Conservation (phyloP, 1,140 invertebrate species). For the Ceratosolen solmsi region DNA sequence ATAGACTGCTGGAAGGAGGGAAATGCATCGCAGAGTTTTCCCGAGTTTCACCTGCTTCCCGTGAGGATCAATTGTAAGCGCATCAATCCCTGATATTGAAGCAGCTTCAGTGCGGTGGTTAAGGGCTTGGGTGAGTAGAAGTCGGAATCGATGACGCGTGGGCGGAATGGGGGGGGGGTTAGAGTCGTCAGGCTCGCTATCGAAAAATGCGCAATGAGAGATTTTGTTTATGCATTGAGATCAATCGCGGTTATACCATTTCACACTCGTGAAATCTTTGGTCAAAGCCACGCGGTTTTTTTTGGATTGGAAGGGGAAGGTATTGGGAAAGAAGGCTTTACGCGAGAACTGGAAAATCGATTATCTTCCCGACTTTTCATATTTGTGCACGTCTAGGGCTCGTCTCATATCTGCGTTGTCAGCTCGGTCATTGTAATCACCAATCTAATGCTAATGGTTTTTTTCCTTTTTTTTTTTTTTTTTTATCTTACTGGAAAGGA, state of each 20-base stretch:
- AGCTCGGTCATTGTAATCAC: neutral
- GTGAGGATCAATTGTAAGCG: conserved; percentile 66
- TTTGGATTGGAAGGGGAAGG: neutral
- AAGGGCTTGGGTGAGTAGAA: too few relatives aligned
- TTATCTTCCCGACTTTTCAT: conserved; percentile 41
- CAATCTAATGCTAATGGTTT: too few relatives aligned
- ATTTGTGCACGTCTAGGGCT: neutral
- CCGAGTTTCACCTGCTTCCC: conserved; percentile 53
- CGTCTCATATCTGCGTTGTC: neutral
- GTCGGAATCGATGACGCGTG: neutral
- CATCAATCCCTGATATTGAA: conserved; percentile 63
- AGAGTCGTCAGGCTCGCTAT: conserved; percentile 26
- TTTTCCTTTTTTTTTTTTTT: too few relatives aligned
- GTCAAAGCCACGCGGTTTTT: neutral
- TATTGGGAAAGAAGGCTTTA: neutral
- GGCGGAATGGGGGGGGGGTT: neutral
- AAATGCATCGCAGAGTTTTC: conserved; percentile 21
- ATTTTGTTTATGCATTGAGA: conserved; percentile 62
- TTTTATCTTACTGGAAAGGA: too few relatives aligned
- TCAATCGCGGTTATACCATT: conserved; percentile 46
- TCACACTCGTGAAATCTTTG: neutral
- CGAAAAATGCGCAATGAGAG: conserved; percentile 61
- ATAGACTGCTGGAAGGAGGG: neutral
- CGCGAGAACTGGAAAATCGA: conserved; percentile 43
- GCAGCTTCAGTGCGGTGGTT: conserved; percentile 47